phyloP scores from a whole-genome alignment of 2,797 vertebrate genomes.

The Sciurus carolinensis region DNA sequence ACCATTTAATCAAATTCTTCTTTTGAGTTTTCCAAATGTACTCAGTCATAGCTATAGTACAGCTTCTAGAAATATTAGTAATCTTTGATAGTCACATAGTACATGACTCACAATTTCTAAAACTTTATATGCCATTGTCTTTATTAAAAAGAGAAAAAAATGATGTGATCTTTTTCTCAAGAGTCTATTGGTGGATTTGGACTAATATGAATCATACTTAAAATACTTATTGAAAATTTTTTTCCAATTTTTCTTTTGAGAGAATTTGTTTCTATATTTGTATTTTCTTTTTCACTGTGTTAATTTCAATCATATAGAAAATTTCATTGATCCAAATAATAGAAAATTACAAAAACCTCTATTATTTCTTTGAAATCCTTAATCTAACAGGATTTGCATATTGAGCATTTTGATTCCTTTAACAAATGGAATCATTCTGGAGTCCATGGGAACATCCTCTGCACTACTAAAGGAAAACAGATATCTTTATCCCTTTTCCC shows the following conservation, averaged over 20 bases:
- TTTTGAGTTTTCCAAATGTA: neutral
- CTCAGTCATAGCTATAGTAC: neutral
- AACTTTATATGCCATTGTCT: neutral
- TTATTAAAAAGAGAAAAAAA: neutral
- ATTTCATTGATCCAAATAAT: neutral
- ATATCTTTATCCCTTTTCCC: neutral
- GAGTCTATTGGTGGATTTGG: neutral
- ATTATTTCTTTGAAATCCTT: neutral
- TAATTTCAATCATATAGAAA: neutral
- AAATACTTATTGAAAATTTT: neutral
- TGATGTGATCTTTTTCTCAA: neutral
- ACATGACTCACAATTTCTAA: neutral
- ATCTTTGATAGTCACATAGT: neutral
- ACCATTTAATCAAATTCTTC: neutral
- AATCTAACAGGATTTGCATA: neutral
- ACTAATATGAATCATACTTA: neutral
- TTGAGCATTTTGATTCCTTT: slow-evolving; percentile 50
- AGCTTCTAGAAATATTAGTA: neutral
- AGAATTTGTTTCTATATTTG: neutral
- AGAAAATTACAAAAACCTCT: neutral
- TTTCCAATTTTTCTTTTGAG: neutral
- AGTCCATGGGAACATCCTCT: slow-evolving; percentile 54
- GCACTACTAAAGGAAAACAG: slow-evolving; percentile 62
- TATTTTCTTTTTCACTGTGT: slow-evolving; percentile 1
- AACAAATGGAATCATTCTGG: slow-evolving; percentile 53